Percentiles rank a stretch among this genome's conserved stretches.
Conservation (phyloP, 2,888 invertebrate species). For the Steinernema scapterisci region DNA sequence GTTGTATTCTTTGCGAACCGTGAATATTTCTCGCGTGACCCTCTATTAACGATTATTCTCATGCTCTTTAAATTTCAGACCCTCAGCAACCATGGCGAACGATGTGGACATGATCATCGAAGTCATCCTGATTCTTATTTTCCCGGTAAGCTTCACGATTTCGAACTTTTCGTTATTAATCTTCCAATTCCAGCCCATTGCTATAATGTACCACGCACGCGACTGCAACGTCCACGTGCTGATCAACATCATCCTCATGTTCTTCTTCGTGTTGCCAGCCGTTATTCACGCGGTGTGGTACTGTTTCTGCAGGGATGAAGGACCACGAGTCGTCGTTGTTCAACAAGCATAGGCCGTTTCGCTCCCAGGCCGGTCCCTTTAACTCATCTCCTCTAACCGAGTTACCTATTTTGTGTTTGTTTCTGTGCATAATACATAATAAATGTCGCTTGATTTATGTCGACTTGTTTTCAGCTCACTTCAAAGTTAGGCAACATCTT, state of each 20-base stretch:
- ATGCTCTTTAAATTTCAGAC: too few species aligned
- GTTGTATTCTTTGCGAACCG: too few species aligned
- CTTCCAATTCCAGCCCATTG: slow-evolving; percentile 41
- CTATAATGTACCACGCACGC: slow-evolving; percentile 43
- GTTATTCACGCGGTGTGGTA: slow-evolving; percentile 48
- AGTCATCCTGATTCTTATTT: slow-evolving; percentile 42
- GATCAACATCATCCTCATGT: slow-evolving; percentile 42
- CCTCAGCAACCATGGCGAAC: neutral
- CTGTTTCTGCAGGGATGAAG: slow-evolving; percentile 38
- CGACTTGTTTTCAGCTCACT: too few species aligned
- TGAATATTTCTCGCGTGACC: too few species aligned
- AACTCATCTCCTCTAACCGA: too few species aligned
- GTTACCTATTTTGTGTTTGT: too few species aligned
- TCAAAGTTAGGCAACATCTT: too few species aligned
- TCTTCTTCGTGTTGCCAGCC: slow-evolving; percentile 41
- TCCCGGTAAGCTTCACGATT: slow-evolving; percentile 39
- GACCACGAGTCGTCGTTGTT: neutral
- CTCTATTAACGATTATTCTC: too few species aligned
- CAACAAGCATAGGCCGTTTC: too few species aligned
- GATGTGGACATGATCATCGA: slow-evolving; percentile 43
- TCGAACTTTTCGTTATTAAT: neutral
- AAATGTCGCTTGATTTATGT: too few species aligned
- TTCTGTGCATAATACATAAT: too few species aligned
- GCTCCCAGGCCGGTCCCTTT: too few species aligned
- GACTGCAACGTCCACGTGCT: slow-evolving; percentile 40